Evolutionary conservation across 2,888 invertebrate genomes (phyloP).

Genomic region (Rutpela maculata): DNA sequence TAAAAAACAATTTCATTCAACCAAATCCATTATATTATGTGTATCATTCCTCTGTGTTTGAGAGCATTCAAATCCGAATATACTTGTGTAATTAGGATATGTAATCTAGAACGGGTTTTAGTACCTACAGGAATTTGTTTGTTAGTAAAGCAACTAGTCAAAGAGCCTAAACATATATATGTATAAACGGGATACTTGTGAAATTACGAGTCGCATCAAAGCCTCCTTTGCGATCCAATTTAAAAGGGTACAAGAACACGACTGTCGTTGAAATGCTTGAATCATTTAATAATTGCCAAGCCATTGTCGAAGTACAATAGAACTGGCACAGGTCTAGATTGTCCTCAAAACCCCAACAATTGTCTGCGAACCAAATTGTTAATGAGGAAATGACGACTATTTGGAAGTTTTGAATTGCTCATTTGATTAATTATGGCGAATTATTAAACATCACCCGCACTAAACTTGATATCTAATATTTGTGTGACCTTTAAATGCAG

Average conservation of each 20-base stretch:
- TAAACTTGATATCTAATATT: neutral
- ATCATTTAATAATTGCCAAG: constrained; percentile 57
- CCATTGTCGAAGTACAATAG: constrained; percentile 56
- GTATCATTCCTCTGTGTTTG: neutral
- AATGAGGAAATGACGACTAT: constrained; percentile 58
- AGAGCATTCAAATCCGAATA: neutral
- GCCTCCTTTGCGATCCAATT: constrained; percentile 50
- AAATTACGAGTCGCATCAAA: constrained; percentile 32
- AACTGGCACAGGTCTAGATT: constrained; percentile 53
- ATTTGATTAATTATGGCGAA: constrained; percentile 47
- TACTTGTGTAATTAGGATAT: constrained; percentile 10
- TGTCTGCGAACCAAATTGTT: constrained; percentile 54
- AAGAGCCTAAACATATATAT: constrained; percentile 12
- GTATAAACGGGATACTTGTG: constrained; percentile 35
- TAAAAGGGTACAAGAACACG: constrained; percentile 50
- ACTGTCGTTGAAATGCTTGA: constrained; percentile 51
- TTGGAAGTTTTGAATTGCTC: constrained; percentile 51
- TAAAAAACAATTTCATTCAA: neutral
- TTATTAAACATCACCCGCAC: constrained; percentile 6
- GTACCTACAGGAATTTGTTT: constrained; percentile 20
- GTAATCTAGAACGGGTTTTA: neutral
- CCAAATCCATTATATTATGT: neutral
- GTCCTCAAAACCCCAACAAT: constrained; percentile 49
- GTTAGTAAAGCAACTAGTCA: constrained; percentile 12
- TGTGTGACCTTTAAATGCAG: constrained; percentile 4